Percentiles rank a stretch among this genome's conserved stretches.
Evolutionary conservation across 2,797 vertebrate genomes (phyloP).

Genomic region (Sternotherus odoratus): DNA sequence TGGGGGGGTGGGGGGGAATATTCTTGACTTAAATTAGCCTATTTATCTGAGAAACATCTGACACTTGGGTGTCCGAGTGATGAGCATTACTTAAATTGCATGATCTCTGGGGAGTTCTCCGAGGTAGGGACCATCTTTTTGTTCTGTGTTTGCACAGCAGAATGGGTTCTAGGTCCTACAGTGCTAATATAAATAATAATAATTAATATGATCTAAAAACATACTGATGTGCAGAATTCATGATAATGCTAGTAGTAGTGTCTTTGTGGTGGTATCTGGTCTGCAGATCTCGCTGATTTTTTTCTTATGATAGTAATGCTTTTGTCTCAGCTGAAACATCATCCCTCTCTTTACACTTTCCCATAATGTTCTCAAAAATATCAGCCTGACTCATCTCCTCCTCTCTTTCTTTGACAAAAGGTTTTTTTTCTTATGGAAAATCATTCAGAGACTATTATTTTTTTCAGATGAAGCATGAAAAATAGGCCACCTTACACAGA

Average conservation of each 20-base stretch:
- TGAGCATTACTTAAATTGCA: background rate
- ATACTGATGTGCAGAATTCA: background rate
- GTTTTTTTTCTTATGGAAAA: background rate
- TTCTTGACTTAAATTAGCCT: background rate
- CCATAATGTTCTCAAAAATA: background rate
- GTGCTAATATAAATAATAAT: background rate
- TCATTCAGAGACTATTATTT: background rate
- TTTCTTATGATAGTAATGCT: background rate
- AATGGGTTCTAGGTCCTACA: background rate
- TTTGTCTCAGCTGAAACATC: background rate
- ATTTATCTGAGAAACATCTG: background rate
- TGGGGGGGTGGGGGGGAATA: background rate
- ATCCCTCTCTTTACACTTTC: background rate
- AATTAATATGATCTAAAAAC: background rate
- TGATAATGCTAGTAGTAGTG: background rate
- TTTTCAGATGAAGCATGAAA: background rate
- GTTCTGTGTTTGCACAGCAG: background rate
- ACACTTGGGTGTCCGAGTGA: background rate
- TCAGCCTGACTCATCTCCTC: background rate
- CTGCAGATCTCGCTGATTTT: background rate
- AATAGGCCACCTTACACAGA: background rate
- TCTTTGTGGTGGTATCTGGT: background rate
- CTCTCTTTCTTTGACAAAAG: background rate
- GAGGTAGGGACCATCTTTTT: background rate
- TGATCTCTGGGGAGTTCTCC: background rate